phyloP scores from a whole-genome alignment of 1,140 invertebrate genomes.

The Tetramorium parvispinum region DNA sequence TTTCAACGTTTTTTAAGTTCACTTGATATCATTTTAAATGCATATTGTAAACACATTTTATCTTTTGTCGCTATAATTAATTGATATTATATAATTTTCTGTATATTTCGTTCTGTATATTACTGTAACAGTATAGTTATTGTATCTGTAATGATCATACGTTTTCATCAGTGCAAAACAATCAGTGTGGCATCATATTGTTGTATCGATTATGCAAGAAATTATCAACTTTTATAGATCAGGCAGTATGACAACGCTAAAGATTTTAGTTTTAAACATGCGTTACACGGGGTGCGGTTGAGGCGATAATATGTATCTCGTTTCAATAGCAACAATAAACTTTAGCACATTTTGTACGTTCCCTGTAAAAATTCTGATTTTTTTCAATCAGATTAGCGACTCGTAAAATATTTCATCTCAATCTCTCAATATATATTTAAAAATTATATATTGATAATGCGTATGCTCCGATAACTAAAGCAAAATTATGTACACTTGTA shows the following conservation, averaged over 20 bases:
- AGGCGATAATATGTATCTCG: slow-evolving; percentile 10
- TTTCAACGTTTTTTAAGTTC: not conserved
- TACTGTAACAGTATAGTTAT: not conserved
- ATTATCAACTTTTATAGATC: slow-evolving; percentile 7
- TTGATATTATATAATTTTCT: slow-evolving; percentile 34
- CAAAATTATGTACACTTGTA: slow-evolving; percentile 66
- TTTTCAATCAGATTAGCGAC: slow-evolving; percentile 1
- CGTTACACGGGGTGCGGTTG: not conserved
- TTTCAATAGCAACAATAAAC: slow-evolving; percentile 42
- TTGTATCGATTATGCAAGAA: slow-evolving; percentile 11
- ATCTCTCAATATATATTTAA: slow-evolving; percentile 45
- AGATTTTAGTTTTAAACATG: slow-evolving; percentile 3
- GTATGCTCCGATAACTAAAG: slow-evolving; percentile 60
- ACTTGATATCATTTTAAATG: slow-evolving; percentile 27
- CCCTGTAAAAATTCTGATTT: slow-evolving; percentile 40
- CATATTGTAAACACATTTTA: not conserved
- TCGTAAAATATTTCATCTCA: slow-evolving; percentile 23
- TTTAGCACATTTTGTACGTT: slow-evolving; percentile 35
- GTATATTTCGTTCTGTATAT: not conserved
- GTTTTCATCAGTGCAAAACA: slow-evolving; percentile 43
- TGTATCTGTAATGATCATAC: not conserved
- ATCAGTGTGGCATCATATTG: slow-evolving; percentile 16
- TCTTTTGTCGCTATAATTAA: not conserved
- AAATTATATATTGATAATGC: slow-evolving; percentile 53
- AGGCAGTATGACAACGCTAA: slow-evolving; percentile 20